Evolutionary conservation across 2,888 invertebrate genomes (phyloP).

Genomic region (Octodonta nipae): DNA sequence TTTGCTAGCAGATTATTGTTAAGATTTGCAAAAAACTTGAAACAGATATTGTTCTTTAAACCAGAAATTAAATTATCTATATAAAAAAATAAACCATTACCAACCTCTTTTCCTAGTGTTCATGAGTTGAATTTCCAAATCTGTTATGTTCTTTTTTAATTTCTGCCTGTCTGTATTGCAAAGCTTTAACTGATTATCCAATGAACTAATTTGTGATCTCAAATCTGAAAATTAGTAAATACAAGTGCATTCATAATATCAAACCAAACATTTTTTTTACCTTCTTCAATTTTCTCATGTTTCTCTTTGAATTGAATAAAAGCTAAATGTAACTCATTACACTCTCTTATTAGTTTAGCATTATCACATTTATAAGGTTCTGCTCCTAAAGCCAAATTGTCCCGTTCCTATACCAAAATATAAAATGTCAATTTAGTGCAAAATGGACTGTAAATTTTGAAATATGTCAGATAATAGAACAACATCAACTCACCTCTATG

Average conservation of each 20-base stretch:
- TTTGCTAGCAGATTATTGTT: too few species aligned
- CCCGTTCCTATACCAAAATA: constrained; percentile 46
- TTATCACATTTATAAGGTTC: constrained; percentile 75
- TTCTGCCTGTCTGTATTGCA: constrained; percentile 33
- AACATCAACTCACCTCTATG: constrained; percentile 39
- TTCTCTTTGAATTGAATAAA: constrained; percentile 52
- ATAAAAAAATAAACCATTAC: constrained; percentile 29
- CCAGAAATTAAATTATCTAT: too few species aligned
- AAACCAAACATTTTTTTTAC: constrained; percentile 22
- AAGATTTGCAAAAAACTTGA: too few species aligned
- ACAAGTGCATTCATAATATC: too few species aligned
- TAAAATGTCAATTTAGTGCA: constrained; percentile 4
- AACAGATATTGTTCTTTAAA: too few species aligned
- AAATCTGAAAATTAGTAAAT: constrained; percentile 35
- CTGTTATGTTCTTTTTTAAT: constrained; percentile 19
- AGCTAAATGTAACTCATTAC: constrained; percentile 57
- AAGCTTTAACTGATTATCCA: constrained; percentile 47
- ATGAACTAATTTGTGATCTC: constrained; percentile 37
- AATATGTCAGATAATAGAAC: constrained; percentile 46
- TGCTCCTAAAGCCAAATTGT: constrained; percentile 52
- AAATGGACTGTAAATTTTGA: neutral
- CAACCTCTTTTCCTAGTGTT: constrained; percentile 36
- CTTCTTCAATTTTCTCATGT: constrained; percentile 44
- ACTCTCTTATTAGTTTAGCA: constrained; percentile 59
- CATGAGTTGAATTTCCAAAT: constrained; percentile 45